Evolutionary conservation across 2,113 vertebrate genomes (phyloP).

Genomic region (Mirounga angustirostris): DNA sequence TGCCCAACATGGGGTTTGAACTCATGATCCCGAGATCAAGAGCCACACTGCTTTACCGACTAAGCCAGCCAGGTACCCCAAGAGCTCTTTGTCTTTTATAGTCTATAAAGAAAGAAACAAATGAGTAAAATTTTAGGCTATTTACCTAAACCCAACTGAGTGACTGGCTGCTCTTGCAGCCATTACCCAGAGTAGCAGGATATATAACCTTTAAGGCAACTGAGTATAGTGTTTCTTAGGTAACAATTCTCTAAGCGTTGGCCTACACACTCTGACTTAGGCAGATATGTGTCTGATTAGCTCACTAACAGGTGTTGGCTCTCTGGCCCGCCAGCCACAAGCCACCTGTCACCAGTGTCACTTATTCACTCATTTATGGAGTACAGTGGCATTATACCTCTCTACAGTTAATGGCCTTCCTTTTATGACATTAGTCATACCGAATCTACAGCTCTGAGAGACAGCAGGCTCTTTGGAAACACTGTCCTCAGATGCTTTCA

Average conservation of each 20-base stretch:
- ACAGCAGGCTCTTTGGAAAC: neutral
- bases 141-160: neutral
- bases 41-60: neutral
- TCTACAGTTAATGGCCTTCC: neutral
- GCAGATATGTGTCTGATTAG: neutral
- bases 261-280: neutral
- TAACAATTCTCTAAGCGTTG: neutral
- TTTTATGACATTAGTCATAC: neutral
- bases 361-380: neutral
- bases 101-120: conserved; percentile 26
- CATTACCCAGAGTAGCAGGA: neutral
- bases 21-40: neutral
- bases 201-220: neutral
- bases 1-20: neutral
- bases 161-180: neutral
- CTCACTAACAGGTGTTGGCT: conserved; percentile 49
- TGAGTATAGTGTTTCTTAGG: neutral
- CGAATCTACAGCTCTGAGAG: neutral
- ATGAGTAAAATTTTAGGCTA: neutral
- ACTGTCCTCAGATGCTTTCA: neutral
- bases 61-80: neutral
- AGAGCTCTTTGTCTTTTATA: neutral
- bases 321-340: neutral
- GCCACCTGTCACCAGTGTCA: neutral
- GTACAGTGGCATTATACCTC: neutral